Evolutionary conservation across 2,797 vertebrate genomes (phyloP).

Genomic region (Fistularia tabacaria): DNA sequence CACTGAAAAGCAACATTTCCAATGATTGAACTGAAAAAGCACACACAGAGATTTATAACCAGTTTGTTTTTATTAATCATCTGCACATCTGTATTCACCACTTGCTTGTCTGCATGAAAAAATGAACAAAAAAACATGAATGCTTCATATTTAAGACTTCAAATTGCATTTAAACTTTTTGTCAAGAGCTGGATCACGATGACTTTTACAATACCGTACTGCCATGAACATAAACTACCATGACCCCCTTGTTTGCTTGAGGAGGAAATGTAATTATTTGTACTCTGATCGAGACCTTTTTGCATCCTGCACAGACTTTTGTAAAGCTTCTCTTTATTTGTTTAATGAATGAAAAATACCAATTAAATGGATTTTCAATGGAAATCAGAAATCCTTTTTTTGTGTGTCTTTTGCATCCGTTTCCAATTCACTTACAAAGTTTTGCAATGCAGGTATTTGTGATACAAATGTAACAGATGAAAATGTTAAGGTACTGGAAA

Average conservation of each 20-base stretch:
- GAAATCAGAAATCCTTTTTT: constrained; percentile 17
- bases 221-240: constrained; percentile 9
- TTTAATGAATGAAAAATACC: constrained; percentile 60
- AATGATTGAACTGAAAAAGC: no score
- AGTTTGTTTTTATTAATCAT: background rate
- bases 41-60: no score
- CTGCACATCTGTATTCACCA: background rate
- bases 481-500: no score
- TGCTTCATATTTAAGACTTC: constrained; percentile 5
- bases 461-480: no score
- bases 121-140: background rate
- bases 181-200: constrained; percentile 12
- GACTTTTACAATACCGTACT: constrained; percentile 35
- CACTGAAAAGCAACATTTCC: no score
- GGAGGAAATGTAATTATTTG: constrained; percentile 34
- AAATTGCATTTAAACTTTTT: background rate
- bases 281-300: constrained; percentile 32
- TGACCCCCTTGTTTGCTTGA: constrained; percentile 28
- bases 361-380: constrained; percentile 62
- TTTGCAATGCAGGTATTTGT: no score
- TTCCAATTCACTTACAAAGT: background rate
- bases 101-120: constrained; percentile 6
- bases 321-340: constrained; percentile 52
- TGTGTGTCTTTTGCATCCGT: constrained; percentile 11
- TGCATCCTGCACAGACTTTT: constrained; percentile 63